Base-by-base conservation (phyloP, 1,140 invertebrate genomes). In the Hirudo medicinalis region DNA sequence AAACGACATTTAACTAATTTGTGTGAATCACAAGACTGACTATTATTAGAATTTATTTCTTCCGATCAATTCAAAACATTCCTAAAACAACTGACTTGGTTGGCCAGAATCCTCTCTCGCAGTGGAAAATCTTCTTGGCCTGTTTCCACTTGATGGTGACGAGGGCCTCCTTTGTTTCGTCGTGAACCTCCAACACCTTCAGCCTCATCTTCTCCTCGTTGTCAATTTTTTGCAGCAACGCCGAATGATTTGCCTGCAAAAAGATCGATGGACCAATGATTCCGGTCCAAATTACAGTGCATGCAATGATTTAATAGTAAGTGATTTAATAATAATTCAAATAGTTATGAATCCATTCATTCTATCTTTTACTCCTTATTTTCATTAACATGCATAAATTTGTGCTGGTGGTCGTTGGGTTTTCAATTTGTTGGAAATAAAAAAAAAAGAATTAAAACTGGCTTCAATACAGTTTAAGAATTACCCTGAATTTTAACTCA, bases 91-190 rank as follows among this genome's bases (percentile, higher is more conserved):
- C 72, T 66, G 71, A 80, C 88, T 87, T 36, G 86, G 89, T 67
- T 85, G 79, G 80, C 86, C 86, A 87, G 19, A 86, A 82, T 66
- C 87, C 87, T 71, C 86, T 78, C 36, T 85, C 83, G 69, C 86
- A 85, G 40, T 80, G 83, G 72, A 87, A 83, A 74, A 80, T 81
- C 73, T 84, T 82, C 75, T 86, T 84, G 54, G 82, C 79, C 27
- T 82, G 81, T 76, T 82, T 82, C 87, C 86, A 87, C 71, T 83
- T 81, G 60, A 84, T 80, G 69, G 83, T 78, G 54, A 84, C 82
- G 57, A 84, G 78, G 70, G 81, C 78, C 72, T 84, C 80, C 73
- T 84, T 82, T 55, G 84, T 85, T 66, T 81, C 80, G 67, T 81
- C 78, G 71, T 85, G 84, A 71, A 81, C 80, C 71, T 80, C 76